These are phyloP conservation scores for Campoplex capitator DNA, from an alignment of 2,888 invertebrate genomes.

Conservation along the genomic window DNA sequence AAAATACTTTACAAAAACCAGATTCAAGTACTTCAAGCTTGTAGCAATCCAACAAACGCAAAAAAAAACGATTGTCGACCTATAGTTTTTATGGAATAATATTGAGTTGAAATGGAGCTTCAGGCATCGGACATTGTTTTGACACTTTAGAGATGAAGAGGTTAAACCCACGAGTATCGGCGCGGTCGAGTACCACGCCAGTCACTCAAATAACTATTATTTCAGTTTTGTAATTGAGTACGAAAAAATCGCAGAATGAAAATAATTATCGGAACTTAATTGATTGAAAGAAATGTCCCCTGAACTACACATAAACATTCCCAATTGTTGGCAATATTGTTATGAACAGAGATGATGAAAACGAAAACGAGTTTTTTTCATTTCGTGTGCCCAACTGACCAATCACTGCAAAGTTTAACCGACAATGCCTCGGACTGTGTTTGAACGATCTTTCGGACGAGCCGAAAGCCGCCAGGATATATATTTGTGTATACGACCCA, in stretches of 20 bases:
- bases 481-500: constrained; percentile 33
- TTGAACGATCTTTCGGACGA: constrained; percentile 40
- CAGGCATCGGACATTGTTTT: too few species aligned
- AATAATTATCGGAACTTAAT: not conserved
- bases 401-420: constrained; percentile 29
- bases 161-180: too few species aligned
- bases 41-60: too few species aligned
- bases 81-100: too few species aligned
- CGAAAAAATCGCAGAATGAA: not conserved
- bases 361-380: not conserved
- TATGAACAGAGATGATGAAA: not conserved
- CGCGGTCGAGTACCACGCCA: too few species aligned
- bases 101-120: too few species aligned
- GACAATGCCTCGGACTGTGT: constrained; percentile 60
- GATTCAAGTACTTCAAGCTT: too few species aligned
- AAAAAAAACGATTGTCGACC: too few species aligned
- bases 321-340: not conserved
- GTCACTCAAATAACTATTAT: too few species aligned
- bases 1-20: too few species aligned
- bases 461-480: constrained; percentile 4
- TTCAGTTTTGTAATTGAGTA: not conserved
- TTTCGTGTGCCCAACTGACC: not conserved
- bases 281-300: too few species aligned
- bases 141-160: too few species aligned
- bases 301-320: not conserved